Base-by-base conservation (phyloP, 2,797 vertebrate genomes). In the Xiphorhynchus erythropygius region DNA sequence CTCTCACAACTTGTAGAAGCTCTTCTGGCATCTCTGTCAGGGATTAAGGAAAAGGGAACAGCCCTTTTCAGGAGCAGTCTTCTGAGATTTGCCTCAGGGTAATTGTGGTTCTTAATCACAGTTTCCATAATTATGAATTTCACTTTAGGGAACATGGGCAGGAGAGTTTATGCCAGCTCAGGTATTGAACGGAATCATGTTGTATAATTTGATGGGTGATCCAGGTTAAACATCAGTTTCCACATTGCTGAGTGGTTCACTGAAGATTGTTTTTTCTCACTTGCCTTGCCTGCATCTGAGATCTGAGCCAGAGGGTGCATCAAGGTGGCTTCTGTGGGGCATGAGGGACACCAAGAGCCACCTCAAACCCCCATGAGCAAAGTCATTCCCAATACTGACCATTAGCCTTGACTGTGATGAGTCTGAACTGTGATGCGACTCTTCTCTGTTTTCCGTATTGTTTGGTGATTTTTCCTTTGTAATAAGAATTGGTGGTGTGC, bases 121-220 rank as follows among this genome's bases (percentile, higher is more conserved):
- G 9, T 65, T 87, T 70, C 25, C 9, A 0, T n/a, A 69, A 33
- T 24, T 55, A 21, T 41, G 59, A 65, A 49, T 47, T 73, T 73
- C 37, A 23, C 57, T 41, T 82, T 37, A 1, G 24, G 41, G 25
- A 64, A 32, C 46, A 33, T 75, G 59, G 44, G 32, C 23, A 52
- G 47, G 44, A 46, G 13, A 32, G 7, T 27, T 92, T 53, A 8
- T 69, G 23, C 50, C 74, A 82, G 6, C 41, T 70, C 33, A 41
- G 23, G 12, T 32, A 52, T 2, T 71, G 21, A 70, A 35, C 6
- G 35, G 42, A 57, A 77, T 77, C 0, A 2, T 0, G 3, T 35
- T 73, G 60, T 39, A 6, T 47, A 13, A 55, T 46, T 49, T 77
- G 27, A 32, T 65, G 55, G 10, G 13, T 69, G 18, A 65, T 53